Evolutionary conservation across 2,888 invertebrate species (phyloP).

Genomic region (Sarcophaga variegata): DNA sequence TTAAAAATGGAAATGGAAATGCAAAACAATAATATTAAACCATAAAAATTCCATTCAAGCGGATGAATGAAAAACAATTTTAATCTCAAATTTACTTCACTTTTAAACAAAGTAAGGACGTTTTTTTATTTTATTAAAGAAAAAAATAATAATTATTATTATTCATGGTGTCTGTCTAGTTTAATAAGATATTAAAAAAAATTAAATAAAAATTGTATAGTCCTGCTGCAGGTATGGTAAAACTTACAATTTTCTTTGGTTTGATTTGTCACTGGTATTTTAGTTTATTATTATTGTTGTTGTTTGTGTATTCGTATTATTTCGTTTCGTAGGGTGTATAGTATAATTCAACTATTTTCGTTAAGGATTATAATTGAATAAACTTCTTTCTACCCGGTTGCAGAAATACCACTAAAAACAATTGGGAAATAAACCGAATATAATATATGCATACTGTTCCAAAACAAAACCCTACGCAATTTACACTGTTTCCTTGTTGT

Average conservation of each 20-base stretch:
- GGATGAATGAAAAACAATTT: not conserved
- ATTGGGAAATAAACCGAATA: conserved; percentile 53
- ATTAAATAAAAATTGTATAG: too few species aligned
- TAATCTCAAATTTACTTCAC: not conserved
- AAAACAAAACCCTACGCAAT: conserved; percentile 17
- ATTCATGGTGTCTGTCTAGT: too few species aligned
- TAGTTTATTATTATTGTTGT: too few species aligned
- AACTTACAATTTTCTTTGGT: too few species aligned
- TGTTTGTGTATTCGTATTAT: not conserved
- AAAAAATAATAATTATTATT: too few species aligned
- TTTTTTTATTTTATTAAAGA: too few species aligned
- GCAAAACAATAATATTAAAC: not conserved
- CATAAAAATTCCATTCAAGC: conserved; percentile 12
- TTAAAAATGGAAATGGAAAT: not conserved
- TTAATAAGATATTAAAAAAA: too few species aligned
- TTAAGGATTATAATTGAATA: conserved; percentile 8
- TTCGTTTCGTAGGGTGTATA: conserved; percentile 6
- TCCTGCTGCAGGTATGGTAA: too few species aligned
- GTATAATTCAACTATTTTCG: conserved; percentile 28
- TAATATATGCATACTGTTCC: conserved; percentile 59
- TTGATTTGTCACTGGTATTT: too few species aligned
- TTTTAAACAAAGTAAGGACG: too few species aligned
- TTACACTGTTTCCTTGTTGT: conserved; percentile 8
- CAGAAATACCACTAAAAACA: conserved; percentile 63
- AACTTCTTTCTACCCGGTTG: conserved; percentile 59